Conservation (phyloP, 2,888 invertebrate genomes). For the Coremacera marginata region DNA sequence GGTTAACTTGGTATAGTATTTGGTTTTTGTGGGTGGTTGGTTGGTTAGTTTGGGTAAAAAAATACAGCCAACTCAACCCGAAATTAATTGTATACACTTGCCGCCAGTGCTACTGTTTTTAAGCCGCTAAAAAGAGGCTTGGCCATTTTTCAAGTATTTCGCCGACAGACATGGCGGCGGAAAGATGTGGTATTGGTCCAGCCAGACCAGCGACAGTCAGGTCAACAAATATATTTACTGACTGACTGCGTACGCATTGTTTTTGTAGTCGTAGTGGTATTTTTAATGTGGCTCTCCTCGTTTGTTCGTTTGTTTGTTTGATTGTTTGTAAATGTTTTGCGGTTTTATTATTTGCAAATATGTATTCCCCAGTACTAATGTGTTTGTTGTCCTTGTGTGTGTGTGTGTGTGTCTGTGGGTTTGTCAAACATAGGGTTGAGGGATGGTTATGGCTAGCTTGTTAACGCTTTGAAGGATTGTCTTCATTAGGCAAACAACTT, state of each 20-base stretch:
- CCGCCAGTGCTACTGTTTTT: background rate
- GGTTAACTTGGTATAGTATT: constrained; percentile 54
- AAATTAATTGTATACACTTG: constrained; percentile 25
- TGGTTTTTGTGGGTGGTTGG: constrained; percentile 37
- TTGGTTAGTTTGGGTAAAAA: constrained; percentile 36
- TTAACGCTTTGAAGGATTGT: constrained; percentile 23
- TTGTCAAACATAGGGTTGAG: background rate
- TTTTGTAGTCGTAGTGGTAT: background rate
- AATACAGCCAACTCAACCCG: constrained; percentile 21
- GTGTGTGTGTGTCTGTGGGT: background rate
- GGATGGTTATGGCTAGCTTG: background rate
- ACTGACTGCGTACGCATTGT: constrained; percentile 10
- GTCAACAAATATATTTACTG: constrained; percentile 1
- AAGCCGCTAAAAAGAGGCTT: constrained; percentile 15
- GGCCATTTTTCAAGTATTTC: constrained; percentile 11
- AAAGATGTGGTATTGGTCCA: background rate
- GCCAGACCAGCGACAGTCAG: background rate
- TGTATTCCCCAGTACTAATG: constrained; percentile 26
- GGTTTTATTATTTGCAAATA: constrained; percentile 57
- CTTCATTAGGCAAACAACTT: constrained; percentile 12
- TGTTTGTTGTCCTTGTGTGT: constrained; percentile 11
- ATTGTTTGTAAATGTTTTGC: constrained; percentile 47
- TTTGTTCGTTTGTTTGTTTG: constrained; percentile 14
- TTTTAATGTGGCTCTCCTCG: constrained; percentile 21
- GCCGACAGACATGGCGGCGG: background rate